These are phyloP conservation scores for Sicus ferrugineus DNA, from an alignment of 2,888 invertebrate genomes.

Conservation along the genomic window DNA sequence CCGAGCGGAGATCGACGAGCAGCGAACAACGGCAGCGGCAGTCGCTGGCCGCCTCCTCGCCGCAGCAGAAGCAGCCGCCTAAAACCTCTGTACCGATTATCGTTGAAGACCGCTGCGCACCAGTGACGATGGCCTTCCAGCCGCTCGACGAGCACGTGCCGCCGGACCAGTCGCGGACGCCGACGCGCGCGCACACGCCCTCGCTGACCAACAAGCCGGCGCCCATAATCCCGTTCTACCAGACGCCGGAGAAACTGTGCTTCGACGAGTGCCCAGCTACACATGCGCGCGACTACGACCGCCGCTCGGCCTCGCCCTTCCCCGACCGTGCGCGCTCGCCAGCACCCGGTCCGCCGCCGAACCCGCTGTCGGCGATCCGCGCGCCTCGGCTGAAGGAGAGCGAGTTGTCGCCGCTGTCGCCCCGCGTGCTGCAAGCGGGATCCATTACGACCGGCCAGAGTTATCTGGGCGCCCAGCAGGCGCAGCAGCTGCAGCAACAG, in stretches of 20 bases:
- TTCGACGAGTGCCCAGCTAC: constrained; percentile 72
- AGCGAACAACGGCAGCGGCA: constrained; percentile 44
- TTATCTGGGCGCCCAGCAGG: constrained; percentile 56
- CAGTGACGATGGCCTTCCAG: constrained; percentile 72
- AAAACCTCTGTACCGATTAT: constrained; percentile 56
- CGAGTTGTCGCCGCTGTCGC: constrained; percentile 47
- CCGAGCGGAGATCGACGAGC: constrained; percentile 38
- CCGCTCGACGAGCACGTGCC: constrained; percentile 69
- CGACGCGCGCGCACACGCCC: constrained; percentile 71
- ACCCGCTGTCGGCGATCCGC: constrained; percentile 71
- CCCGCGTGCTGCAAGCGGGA: constrained; percentile 57
- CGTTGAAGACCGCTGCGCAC: constrained; percentile 66
- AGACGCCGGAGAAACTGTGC: constrained; percentile 73
- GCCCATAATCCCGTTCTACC: constrained; percentile 79
- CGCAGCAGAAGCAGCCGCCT: constrained; percentile 36
- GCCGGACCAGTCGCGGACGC: constrained; percentile 57
- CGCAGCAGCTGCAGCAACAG: constrained; percentile 52
- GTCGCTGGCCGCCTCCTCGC: constrained; percentile 5
- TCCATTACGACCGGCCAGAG: constrained; percentile 64
- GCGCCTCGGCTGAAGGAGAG: constrained; percentile 71
- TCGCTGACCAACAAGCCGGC: constrained; percentile 76
- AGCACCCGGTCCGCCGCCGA: constrained; percentile 75
- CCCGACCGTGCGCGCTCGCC: constrained; percentile 75
- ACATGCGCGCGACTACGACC: constrained; percentile 70
- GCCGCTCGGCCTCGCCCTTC: constrained; percentile 73